Conservation (phyloP, 2,113 vertebrate genomes). For the Stegostoma tigrinum region DNA sequence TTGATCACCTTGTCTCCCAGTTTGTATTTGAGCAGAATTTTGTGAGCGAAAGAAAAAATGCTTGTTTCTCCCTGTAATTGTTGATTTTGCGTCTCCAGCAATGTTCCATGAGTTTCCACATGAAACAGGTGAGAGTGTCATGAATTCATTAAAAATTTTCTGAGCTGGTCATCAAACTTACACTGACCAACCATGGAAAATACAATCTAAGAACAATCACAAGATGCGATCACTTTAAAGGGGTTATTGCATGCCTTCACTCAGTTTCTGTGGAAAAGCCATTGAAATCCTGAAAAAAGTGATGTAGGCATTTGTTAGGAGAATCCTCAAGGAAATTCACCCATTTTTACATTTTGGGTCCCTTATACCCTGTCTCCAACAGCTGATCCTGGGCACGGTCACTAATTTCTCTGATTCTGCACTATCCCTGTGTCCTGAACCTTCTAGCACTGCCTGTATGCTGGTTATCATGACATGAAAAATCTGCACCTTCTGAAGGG, state of each 20-base stretch:
- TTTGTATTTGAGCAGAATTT: not conserved
- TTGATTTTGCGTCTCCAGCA: not conserved
- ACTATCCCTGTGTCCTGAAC: not conserved
- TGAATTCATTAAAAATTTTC: not conserved
- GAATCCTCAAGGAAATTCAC: not conserved
- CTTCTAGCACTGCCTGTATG: not conserved
- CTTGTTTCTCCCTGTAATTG: not conserved
- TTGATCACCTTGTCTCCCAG: not conserved
- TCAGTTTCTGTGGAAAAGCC: not conserved
- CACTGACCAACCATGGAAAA: not conserved
- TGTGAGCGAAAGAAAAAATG: not conserved
- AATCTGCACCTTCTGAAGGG: not conserved
- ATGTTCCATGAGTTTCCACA: not conserved
- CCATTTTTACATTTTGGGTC: not conserved
- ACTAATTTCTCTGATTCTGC: not conserved
- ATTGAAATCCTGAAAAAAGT: not conserved
- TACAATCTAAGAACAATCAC: not conserved
- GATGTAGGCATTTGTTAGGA: not conserved
- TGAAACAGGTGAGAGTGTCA: not conserved
- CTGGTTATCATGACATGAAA: not conserved
- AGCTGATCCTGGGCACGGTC: not conserved
- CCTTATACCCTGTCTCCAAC: not conserved
- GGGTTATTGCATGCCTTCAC: not conserved
- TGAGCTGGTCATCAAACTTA: not conserved
- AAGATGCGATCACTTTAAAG: not conserved